Base-by-base conservation (phyloP, 2,888 invertebrate species). In the Blera fallax region DNA sequence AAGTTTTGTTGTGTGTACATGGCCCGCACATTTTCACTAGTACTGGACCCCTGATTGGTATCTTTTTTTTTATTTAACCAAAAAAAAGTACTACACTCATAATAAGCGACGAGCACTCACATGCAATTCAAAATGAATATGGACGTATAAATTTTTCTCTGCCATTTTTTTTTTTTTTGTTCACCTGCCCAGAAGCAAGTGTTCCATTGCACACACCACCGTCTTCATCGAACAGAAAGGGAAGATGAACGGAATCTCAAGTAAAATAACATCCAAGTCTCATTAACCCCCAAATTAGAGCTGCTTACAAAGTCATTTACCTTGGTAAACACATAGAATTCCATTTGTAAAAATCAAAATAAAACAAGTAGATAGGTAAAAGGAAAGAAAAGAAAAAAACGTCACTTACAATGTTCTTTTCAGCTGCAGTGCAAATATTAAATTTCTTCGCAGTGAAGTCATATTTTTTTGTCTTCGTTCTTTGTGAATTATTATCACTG, bases 401-500 rank as follows among this genome's bases (percentile, higher is more conserved):
- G 21, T 81, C 80, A 85, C 85, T 81, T 81, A 81, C 85, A 70
- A 60, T 67, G 56, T 72, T 85, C 67, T 62, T 60, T 72, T 65
- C 76, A 70, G 67, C 58, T 64, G 67, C 43, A 76, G 29, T 56
- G 43, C 76, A 72, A 85, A 85, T 85, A 81, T 81, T 77, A 67
- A 85, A 85, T 81, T 81, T 81, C 70, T 81, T 72, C 54, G 65
- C 70, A 72, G 77, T 67, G 80, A 72, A 85, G 85, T 85, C 85
- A 85, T 81, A 72, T 58, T 76, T 84, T 81, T 84, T 84, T 50
- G 54, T 65, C 45, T 34, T 62, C 14, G 64, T 84, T 84, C 84
- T 84, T 84, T 84, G 80, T 84, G 79, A 84, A 62, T 79, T 84
- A 69, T 83, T 84, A 84, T 84, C 84, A 84, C 56, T 80, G 84